Conservation (phyloP, 1,140 invertebrate species). For the Drosophila tropicalis region DNA sequence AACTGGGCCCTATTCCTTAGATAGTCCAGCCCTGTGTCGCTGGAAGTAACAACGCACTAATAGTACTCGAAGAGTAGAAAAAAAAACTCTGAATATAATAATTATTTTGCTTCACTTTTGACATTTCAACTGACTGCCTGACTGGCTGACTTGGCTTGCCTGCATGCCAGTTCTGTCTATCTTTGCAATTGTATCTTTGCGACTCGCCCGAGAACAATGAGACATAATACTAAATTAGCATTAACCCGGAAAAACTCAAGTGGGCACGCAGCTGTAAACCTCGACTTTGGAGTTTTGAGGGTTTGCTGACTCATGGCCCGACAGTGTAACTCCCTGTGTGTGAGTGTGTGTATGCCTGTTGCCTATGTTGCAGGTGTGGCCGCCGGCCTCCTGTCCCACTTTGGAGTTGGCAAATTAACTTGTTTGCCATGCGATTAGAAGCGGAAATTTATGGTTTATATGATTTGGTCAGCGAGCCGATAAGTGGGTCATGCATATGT, state of each 20-base stretch:
- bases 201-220: conserved; percentile 51
- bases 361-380: conserved; percentile 64
- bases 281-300: neutral
- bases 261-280: conserved; percentile 40
- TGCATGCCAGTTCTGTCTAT: conserved; percentile 37
- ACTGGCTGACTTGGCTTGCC: neutral
- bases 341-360: conserved; percentile 18
- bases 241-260: conserved; percentile 75
- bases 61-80: conserved; percentile 16
- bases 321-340: neutral
- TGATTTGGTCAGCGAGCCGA: conserved; percentile 58
- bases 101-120: conserved; percentile 71
- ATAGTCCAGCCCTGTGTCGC: neutral
- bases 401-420: conserved; percentile 59
- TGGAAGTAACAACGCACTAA: conserved; percentile 17
- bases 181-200: conserved; percentile 53
- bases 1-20: neutral
- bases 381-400: conserved; percentile 36
- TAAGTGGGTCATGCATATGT: conserved; percentile 55
- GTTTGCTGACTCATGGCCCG: conserved; percentile 37
- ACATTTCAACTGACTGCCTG: conserved; percentile 62
- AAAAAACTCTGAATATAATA: conserved; percentile 39
- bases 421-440: conserved; percentile 72
- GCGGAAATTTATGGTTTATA: conserved; percentile 72
- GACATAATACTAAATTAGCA: conserved; percentile 64